Percentiles rank a stretch among this genome's conserved stretches.
Evolutionary conservation across 2,888 invertebrate genomes (phyloP).

Genomic region (Torymus aiolomorphi): DNA sequence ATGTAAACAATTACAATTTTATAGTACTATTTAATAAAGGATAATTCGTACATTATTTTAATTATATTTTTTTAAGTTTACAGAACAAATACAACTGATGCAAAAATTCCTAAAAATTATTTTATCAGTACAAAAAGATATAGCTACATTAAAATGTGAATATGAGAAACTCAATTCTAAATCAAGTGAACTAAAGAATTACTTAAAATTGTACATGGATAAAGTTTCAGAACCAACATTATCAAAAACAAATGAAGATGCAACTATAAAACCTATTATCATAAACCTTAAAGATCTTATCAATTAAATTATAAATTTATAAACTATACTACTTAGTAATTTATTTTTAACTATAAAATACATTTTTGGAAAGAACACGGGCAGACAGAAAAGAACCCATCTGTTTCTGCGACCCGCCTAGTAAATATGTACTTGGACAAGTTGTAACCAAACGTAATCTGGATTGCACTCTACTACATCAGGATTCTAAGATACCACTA

Average conservation of each 20-base stretch:
- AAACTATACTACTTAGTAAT: neutral
- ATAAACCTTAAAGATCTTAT: neutral
- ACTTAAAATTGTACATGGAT: slow-evolving; percentile 38
- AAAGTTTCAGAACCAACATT: slow-evolving; percentile 6
- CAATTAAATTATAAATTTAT: slow-evolving; percentile 4
- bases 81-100: slow-evolving; percentile 1
- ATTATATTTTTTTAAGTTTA: slow-evolving; percentile 13
- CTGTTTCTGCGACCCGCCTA: too few species aligned
- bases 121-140: slow-evolving; percentile 1
- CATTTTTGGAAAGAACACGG: neutral
- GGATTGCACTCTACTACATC: too few species aligned
- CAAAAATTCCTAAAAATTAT: slow-evolving; percentile 29
- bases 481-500: too few species aligned
- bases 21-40: too few species aligned
- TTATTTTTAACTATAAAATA: slow-evolving; percentile 20
- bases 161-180: neutral
- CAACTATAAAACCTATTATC: slow-evolving; percentile 6
- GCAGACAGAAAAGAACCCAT: too few species aligned
- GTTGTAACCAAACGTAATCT: too few species aligned
- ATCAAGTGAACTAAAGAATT: slow-evolving; percentile 28
- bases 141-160: slow-evolving; percentile 21
- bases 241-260: slow-evolving; percentile 1
- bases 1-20: neutral
- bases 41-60: too few species aligned
- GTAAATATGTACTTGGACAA: too few species aligned